A percentile compares a stretch with the other conserved stretches of the same genome.
phyloP scores from a whole-genome alignment of 2,797 vertebrate genomes.

The Enteromius radiatus region DNA sequence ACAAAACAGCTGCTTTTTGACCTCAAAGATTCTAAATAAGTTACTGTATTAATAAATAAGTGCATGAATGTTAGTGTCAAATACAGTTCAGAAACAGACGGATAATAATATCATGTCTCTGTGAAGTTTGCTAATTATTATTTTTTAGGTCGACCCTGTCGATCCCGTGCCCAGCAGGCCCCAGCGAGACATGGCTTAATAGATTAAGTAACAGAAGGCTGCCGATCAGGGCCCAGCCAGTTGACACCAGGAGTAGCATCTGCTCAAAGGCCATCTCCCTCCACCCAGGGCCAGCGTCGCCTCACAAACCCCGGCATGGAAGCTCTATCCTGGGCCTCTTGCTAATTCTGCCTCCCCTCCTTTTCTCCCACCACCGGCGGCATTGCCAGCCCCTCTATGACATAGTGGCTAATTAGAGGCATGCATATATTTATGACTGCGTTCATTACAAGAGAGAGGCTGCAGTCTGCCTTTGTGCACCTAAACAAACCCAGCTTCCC shows the following conservation, averaged over 20 bases:
- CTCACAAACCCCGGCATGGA: constrained; percentile 74
- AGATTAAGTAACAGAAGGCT: constrained; percentile 80
- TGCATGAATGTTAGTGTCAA: neutral
- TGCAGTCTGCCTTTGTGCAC: constrained; percentile 42
- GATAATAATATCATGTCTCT: neutral
- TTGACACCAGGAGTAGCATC: constrained; percentile 78
- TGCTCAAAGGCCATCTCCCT: constrained; percentile 85
- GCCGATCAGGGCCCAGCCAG: constrained; percentile 70
- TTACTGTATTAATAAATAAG: neutral
- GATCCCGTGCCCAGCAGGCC: constrained; percentile 63
- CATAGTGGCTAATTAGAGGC: constrained; percentile 82
- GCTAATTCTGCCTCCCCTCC: constrained; percentile 73
- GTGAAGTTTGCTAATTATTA: constrained; percentile 51
- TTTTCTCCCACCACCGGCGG: constrained; percentile 17
- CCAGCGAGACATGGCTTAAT: constrained; percentile 76
- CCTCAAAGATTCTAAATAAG: neutral
- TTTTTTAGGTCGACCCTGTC: constrained; percentile 60
- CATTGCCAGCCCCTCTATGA: constrained; percentile 48
- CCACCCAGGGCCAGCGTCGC: constrained; percentile 73
- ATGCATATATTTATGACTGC: constrained; percentile 84
- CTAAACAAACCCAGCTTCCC: constrained; percentile 37
- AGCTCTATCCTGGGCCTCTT: constrained; percentile 71
- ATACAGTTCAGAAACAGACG: neutral
- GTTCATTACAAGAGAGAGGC: constrained; percentile 73
- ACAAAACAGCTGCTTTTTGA: neutral